phyloP scores from a whole-genome alignment of 2,797 vertebrate genomes.

The Knipowitschia caucasica region DNA sequence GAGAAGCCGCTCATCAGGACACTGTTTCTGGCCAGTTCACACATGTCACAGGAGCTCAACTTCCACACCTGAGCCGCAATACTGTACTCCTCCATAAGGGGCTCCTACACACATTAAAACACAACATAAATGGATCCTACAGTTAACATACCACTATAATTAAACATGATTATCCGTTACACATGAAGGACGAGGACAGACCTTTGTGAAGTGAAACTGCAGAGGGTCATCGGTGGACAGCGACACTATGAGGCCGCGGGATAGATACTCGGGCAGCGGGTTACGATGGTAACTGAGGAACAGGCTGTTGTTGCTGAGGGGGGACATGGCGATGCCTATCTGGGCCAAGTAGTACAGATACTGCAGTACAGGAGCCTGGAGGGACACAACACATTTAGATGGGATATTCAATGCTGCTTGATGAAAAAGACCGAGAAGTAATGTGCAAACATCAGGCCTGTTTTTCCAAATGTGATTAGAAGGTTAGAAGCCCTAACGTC shows the following conservation, averaged over 20 bases:
- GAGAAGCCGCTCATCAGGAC: constrained; percentile 98
- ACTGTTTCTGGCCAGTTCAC: constrained; percentile 94
- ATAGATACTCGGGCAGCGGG: constrained; percentile 92
- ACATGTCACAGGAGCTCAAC: constrained; percentile 97
- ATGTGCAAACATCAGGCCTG: no score
- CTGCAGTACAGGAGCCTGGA: constrained; percentile 90
- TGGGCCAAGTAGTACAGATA: constrained; percentile 97
- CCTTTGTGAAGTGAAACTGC: constrained; percentile 98
- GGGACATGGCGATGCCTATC: constrained; percentile 96
- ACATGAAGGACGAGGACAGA: constrained; percentile 43
- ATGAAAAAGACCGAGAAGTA: no score
- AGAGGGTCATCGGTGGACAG: constrained; percentile 94
- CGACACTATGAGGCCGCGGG: constrained; percentile 91
- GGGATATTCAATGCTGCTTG: background rate
- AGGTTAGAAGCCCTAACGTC: no score
- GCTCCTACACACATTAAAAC: constrained; percentile 70
- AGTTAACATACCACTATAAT: no score
- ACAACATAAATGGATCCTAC: background rate
- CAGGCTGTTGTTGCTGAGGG: constrained; percentile 96
- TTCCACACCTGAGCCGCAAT: constrained; percentile 98
- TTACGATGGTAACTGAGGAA: constrained; percentile 98
- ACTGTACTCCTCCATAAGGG: constrained; percentile 98
- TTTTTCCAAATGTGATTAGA: no score
- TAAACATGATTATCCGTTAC: no score
- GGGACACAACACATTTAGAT: background rate